Conservation (phyloP, 2,113 vertebrate genomes). For the Copsychus sechellarum region DNA sequence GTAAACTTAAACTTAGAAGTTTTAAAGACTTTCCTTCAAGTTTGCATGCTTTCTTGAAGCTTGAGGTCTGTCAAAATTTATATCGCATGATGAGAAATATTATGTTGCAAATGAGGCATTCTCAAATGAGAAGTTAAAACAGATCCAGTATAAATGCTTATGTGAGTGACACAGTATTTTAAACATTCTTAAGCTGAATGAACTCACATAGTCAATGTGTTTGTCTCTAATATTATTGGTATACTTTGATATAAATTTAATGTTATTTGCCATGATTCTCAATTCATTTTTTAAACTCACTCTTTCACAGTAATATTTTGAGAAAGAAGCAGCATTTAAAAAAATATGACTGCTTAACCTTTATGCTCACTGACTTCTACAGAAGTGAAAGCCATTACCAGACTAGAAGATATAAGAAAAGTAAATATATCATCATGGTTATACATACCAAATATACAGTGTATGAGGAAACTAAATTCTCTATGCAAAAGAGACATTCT, state of each 20-base stretch:
- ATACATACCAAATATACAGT: not conserved
- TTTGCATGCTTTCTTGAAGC: not conserved
- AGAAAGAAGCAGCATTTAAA: not conserved
- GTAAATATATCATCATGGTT: conserved; percentile 10
- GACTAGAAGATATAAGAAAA: not conserved
- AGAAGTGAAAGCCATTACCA: not conserved
- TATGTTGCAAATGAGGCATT: not conserved
- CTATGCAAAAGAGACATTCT: conserved; percentile 15
- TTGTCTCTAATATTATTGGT: not conserved
- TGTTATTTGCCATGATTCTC: not conserved
- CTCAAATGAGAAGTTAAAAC: not conserved
- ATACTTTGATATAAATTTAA: not conserved
- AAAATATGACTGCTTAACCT: not conserved
- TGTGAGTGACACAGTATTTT: not conserved
- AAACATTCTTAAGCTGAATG: not conserved
- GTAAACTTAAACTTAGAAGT: not conserved
- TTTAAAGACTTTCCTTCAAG: not conserved
- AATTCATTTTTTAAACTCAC: not conserved
- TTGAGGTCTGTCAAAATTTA: not conserved
- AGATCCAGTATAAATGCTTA: not conserved
- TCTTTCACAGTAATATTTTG: not conserved
- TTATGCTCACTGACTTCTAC: not conserved
- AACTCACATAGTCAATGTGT: not conserved
- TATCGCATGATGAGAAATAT: not conserved
- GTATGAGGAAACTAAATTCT: not conserved